Evolutionary conservation across 2,113 vertebrate species (phyloP), one percentile per base, ranked within the genome.

Genomic region (Peromyscus leucopus): DNA sequence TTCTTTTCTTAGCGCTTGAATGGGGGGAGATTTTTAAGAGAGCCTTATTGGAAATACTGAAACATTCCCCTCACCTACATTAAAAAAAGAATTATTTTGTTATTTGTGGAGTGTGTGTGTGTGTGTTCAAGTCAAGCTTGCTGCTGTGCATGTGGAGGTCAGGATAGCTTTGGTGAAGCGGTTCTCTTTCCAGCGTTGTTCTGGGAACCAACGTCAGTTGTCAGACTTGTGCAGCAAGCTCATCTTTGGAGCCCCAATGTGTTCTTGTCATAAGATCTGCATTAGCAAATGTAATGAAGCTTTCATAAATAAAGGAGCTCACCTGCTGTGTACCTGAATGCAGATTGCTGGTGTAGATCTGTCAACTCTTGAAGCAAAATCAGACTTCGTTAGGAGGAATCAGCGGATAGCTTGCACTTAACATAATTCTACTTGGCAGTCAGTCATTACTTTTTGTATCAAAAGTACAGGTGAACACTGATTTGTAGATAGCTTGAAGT

Each of bases 381-480:
- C 55, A 84, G 63, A 71, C n/a, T 63, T 88, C 76, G 36, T n/a
- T 42, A 82, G 51, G 13, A 92, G 86, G 8, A 93, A 39, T 63
- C 48, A 9, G 46, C 76, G 59, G 55, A 24, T 2, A 71, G 19
- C 7, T 7, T 87, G 10, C 22, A 80, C 61, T 95, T 89, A 33
- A 94, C 89, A 94, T 33, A 61, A 15, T 97, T 94, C 9, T 84
- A 33, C 83, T 87, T 51, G 42, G 90, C 1, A 88, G 2, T 80
- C 67, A 48, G 1, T 87, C 51, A 39, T 36, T 91, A 92, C 67
- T 90, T 72, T 82, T 63, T 78, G 2, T 85, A 71, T 95, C 57
- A 85, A 42, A 96, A 94, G 61, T 76, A 65, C 42, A n/a, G 16
- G 55, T 82, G 42, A 90, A 71, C 31, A 79, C 51, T 76, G 88